phyloP scores from a whole-genome alignment of 2,113 vertebrate species.

The Nipponia nippon region DNA sequence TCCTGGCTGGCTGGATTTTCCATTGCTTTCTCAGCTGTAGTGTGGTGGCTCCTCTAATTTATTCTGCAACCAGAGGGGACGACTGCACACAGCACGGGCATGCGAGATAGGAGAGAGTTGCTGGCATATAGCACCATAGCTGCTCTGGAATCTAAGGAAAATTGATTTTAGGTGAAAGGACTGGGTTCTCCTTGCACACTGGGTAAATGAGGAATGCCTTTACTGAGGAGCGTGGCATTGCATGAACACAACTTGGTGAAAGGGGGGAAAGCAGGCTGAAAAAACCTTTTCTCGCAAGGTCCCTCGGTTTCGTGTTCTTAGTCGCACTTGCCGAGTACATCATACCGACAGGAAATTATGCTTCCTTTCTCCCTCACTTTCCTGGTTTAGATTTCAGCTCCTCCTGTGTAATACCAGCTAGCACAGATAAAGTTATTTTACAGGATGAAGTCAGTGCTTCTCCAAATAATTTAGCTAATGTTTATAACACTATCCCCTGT shows the following conservation, averaged over 20 bases:
- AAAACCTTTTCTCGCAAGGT: not conserved
- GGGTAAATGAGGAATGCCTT: not conserved
- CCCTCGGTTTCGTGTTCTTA: not conserved
- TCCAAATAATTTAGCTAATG: not conserved
- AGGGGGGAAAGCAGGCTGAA: not conserved
- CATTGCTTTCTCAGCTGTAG: slow-evolving; percentile 45
- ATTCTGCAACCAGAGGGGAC: not conserved
- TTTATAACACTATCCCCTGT: not conserved
- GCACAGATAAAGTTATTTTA: not conserved
- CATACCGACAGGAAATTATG: not conserved
- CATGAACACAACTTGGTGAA: not conserved
- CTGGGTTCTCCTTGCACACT: not conserved
- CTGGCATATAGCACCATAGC: not conserved
- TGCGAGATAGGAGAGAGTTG: not conserved
- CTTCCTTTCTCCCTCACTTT: slow-evolving; percentile 10
- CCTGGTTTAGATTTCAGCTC: not conserved
- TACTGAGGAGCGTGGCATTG: not conserved
- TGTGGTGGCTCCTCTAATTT: not conserved
- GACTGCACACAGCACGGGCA: not conserved
- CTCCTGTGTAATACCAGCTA: not conserved
- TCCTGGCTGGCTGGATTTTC: slow-evolving; percentile 42
- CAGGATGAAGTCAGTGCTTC: not conserved
- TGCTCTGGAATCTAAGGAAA: not conserved
- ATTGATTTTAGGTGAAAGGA: not conserved
- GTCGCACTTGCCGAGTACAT: not conserved